Percentiles rank a stretch among this genome's conserved stretches.
phyloP scores from a whole-genome alignment of 2,888 invertebrate species.

The Hydrotaea diabolus region DNA sequence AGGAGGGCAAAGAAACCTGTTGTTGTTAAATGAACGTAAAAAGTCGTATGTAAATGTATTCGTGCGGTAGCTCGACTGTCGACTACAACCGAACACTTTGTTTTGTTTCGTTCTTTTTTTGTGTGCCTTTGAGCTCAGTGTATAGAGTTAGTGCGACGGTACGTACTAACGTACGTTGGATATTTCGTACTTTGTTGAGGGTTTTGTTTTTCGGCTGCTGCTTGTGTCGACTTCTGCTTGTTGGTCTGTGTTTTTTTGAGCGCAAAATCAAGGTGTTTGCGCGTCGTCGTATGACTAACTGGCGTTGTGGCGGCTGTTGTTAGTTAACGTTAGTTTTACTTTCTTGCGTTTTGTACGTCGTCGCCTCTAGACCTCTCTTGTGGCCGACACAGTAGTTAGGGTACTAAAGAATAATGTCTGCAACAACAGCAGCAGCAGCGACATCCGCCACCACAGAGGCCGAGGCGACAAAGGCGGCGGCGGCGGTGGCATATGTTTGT shows the following conservation, averaged over 20 bases:
- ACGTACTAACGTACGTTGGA: background rate
- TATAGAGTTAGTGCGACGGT: background rate
- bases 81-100: background rate
- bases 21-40: background rate
- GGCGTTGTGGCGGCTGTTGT: background rate
- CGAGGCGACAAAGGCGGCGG: background rate
- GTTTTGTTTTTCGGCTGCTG: background rate
- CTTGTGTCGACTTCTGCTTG: background rate
- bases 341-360: background rate
- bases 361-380: background rate
- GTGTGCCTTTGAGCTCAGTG: background rate
- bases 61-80: background rate
- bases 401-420: background rate
- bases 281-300: background rate
- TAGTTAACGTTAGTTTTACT: slow-evolving; percentile 1
- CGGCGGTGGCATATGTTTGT: slow-evolving; percentile 46
- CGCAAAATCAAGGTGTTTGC: background rate
- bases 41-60: slow-evolving; percentile 1
- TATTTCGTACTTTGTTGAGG: background rate
- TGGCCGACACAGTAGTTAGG: background rate
- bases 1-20: background rate
- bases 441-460: slow-evolving; percentile 13
- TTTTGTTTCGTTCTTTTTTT: too few species aligned
- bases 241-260: background rate
- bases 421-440: background rate